Conservation (phyloP, 2,888 invertebrate species). For the Stomorhina lunata region DNA sequence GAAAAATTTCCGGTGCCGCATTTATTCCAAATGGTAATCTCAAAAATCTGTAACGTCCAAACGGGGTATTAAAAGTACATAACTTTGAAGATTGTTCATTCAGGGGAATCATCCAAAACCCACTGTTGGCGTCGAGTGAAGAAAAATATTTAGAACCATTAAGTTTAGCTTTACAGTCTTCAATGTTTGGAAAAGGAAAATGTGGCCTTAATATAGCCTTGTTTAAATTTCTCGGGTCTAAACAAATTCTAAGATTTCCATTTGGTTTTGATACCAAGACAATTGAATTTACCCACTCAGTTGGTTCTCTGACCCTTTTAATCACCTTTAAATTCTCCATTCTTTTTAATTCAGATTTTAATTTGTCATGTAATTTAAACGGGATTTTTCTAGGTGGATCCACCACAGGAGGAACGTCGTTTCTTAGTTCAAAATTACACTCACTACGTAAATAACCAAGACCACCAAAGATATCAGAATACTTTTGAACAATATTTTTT, state of each 20-base stretch:
- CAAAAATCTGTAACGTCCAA: no score
- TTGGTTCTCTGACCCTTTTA: slow-evolving; percentile 45
- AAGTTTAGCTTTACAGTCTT: slow-evolving; percentile 38
- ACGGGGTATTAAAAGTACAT: no score
- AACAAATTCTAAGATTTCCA: slow-evolving; percentile 52
- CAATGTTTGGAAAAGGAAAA: slow-evolving; percentile 45
- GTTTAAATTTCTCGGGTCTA: slow-evolving; percentile 64
- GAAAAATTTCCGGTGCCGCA: slow-evolving; percentile 52
- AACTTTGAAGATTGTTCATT: no score
- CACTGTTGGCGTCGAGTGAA: no score
- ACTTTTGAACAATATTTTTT: slow-evolving; percentile 42
- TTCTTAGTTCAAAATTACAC: slow-evolving; percentile 33
- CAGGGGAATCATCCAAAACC: slow-evolving; percentile 67
- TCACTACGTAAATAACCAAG: slow-evolving; percentile 46
- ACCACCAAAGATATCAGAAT: slow-evolving; percentile 36
- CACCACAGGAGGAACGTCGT: slow-evolving; percentile 14
- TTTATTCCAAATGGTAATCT: slow-evolving; percentile 60
- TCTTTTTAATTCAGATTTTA: slow-evolving; percentile 47
- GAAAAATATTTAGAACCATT: no score
- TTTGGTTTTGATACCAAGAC: slow-evolving; percentile 58
- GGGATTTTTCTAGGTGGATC: slow-evolving; percentile 45
- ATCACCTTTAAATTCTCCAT: slow-evolving; percentile 50
- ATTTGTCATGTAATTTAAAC: slow-evolving; percentile 32
- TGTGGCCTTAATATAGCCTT: no score
- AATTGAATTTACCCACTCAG: slow-evolving; percentile 62